phyloP scores from a whole-genome alignment of 2,113 vertebrate genomes.

The Psilopogon haemacephalus region DNA sequence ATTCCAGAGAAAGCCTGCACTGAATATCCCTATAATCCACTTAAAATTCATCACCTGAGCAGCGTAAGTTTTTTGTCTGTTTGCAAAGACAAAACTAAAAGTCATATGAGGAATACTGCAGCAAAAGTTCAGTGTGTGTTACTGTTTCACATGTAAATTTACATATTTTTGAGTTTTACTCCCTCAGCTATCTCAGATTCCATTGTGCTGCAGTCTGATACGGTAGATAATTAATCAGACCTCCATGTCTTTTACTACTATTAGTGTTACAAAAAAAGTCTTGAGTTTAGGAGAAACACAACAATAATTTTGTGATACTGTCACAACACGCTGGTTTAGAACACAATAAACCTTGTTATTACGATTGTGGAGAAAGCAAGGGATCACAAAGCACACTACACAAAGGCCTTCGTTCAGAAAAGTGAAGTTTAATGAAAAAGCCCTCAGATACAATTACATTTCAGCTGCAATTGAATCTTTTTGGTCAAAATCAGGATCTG shows the following conservation, averaged over 20 bases:
- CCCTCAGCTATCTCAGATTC: conserved; percentile 10
- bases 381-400: not conserved
- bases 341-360: conserved; percentile 16
- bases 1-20: not conserved
- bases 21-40: not conserved
- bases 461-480: not conserved
- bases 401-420: not conserved
- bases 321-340: conserved; percentile 13
- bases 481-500: not conserved
- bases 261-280: not conserved
- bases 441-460: not conserved
- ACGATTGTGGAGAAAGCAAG: not conserved
- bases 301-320: conserved; percentile 48
- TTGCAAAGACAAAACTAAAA: not conserved
- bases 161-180: not conserved
- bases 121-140: not conserved
- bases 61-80: not conserved
- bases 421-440: not conserved
- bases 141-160: not conserved
- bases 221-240: conserved; percentile 8
- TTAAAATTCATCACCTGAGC: conserved; percentile 7
- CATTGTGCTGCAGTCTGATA: not conserved
- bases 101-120: not conserved
- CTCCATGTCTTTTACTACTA: conserved; percentile 39
- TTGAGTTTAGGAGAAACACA: conserved; percentile 44